Base-by-base conservation (phyloP, 2,888 invertebrate genomes). In the Eristalis arbustorum region DNA sequence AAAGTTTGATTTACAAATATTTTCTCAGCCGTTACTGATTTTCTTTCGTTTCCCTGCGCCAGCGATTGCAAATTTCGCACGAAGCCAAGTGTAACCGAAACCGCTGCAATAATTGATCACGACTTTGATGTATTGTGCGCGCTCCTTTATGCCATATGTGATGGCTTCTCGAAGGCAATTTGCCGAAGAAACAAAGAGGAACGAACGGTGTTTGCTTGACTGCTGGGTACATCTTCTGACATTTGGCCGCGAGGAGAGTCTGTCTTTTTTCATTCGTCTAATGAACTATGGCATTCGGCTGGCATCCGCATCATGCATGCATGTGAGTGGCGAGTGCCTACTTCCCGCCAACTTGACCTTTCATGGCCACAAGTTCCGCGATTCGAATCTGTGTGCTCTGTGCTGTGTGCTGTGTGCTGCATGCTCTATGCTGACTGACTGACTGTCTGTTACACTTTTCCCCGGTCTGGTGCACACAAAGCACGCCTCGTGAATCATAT, bases 41-140 rank as follows among this genome's bases (percentile, higher is more conserved):
- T 59, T 42, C 31, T 31, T 31, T 64, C 5, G 22, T 37, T 56
- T 57, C 11, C 59, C 3, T 18, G 1, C 18, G 18, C 28, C 31
- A 72, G 42, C 49, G 69, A 75, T 78, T 83, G 78, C 75, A 63
- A 83, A 75, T 87, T 49, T 87, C 87, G 67, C 87, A 87, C 83
- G 87, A 87, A 83, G 37, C 78, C 67, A 78, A 79, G 83, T 87
- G 83, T 83, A 83, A 83, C 83, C 75, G 67, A 87, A 87, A 75
- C 87, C 67, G 72, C 75, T 87, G 83, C 78, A 87, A 87, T 83
- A 87, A 87, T 87, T 87, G 87, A 87, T 87, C 87, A 87, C 87
- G 87, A 87, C 87, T 87, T 87, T 83, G 78, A 59, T 87, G 87
- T 87, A 83, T 75, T 72, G 78, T 81, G 25, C 78, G 77, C 49